Base-by-base conservation (phyloP, 1,140 invertebrate genomes). In the Trialeurodes vaporariorum region DNA sequence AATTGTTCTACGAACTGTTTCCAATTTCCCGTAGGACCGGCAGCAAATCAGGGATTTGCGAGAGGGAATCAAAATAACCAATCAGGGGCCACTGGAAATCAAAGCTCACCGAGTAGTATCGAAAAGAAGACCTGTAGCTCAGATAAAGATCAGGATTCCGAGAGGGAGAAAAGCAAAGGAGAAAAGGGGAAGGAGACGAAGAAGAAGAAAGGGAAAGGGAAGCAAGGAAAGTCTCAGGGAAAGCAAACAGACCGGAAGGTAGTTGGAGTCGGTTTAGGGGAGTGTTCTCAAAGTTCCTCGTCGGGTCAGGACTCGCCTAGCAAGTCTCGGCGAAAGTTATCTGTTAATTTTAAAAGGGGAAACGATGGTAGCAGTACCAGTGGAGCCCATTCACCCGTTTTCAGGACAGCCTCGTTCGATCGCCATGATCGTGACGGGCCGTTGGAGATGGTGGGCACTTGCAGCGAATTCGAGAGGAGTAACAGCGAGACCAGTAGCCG, bases 401-500 rank as follows among this genome's bases (percentile, higher is more conserved):
- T 63, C 27, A 61, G 59, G 61, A 61, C 65, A 2, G 64, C 59
- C 25, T 66, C 68, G 1, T 65, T 67, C 17, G 63, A 63, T n/a
- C 24, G 34, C 34, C 61, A 64, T 21, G 58, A 62, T 9, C 58
- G 59, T 23, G 67, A 68, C 0, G 27, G 26, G 2, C 11, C 25
- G 24, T 64, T 26, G 27, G 63, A 67, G 49, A 61, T 65, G 17
- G 66, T 68, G 1, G 63, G 67, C 5, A 73, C 67, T 2, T 64
- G 63, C 25, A 71, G 68, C 59, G 70, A 71, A 23, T 26, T 73
- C 22, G 75, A 73, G 61, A n/a, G 71, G 23, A 74, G 70, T 9
- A 70, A 71, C 49, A 77, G 76, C 60, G 71, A 73, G 27, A 65
- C 73, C 40, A 76, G 73, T 63, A 73, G 72, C 34, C 69, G 72